Base-by-base conservation (phyloP, 2,888 invertebrate species). In the Cerastis rubricosa region DNA sequence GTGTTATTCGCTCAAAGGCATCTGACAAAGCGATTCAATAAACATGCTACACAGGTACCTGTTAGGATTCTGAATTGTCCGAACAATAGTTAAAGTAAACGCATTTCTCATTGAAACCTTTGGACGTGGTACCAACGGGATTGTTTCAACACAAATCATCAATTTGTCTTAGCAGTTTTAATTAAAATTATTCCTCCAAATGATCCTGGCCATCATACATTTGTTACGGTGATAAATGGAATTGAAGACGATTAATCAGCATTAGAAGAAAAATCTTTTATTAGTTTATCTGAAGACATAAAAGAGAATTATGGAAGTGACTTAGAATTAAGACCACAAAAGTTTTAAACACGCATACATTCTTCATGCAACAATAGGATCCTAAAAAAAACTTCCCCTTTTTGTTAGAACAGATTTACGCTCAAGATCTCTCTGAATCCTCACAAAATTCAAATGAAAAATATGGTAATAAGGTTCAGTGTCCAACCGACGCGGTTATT, bases 1-100 rank as follows among this genome's bases (percentile, higher is more conserved):
- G 87, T 88, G 89, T 89, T 88, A 87, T 86, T 87, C 85, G 86
- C 84, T 87, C 88, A 85, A 81, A 88, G 84, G 86, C 81, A 87
- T 89, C 85, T 78, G 87, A 89, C 87, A 90, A 89, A 90, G 86
- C 76, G 80, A 81, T 88, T 83, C 83, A 76, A 85, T 87, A 85
- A 76, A 85, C 83, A n/a, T n/a, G n/a, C n/a, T n/a, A n/a, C n/a
- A 83, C 74, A 87, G 71, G 69, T 70, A 76, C 59, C 70, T 69
- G 54, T 51, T 67, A 22, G 73, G 71, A 75, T 84, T 74, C 47
- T 40, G 19, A 78, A 72, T 81, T 65, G 64, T 75, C 47, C 57
- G 74, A 76, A 84, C 81, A 73, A 80, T 74, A 74, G 68, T 75
- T 76, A 59, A 61, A 64, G 71, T 72, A 78, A 80, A 83, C 71